phyloP scores from a whole-genome alignment of 2,888 invertebrate genomes.

The Uropetala carovei region DNA sequence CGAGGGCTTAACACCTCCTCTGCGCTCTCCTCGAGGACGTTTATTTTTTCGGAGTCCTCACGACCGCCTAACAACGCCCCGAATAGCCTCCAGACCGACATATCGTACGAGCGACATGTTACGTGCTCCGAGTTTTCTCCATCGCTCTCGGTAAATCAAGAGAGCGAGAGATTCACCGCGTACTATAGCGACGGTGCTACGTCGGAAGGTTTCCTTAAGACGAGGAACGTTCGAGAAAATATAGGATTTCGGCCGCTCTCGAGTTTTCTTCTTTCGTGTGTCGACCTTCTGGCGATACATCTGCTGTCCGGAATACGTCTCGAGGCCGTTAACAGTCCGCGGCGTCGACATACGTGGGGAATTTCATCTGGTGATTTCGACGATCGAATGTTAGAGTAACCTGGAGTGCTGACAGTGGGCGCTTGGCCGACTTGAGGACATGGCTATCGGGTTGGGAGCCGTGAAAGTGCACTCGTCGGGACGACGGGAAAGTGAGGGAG shows the following conservation, averaged over 20 bases:
- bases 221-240: background rate
- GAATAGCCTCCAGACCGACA: background rate
- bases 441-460: constrained; percentile 50
- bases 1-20: background rate
- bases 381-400: background rate
- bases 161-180: background rate
- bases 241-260: background rate
- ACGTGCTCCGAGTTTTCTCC: background rate
- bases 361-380: background rate
- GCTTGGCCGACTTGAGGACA: constrained; percentile 37
- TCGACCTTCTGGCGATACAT: background rate
- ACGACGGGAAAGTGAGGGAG: constrained; percentile 26
- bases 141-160: background rate
- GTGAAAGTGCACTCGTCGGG: constrained; percentile 46
- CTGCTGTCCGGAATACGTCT: background rate
- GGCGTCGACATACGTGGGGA: background rate
- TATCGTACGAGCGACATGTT: background rate
- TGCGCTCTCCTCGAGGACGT: background rate
- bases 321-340: background rate
- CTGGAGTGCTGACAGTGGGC: constrained; percentile 2
- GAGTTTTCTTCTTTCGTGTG: background rate
- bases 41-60: background rate
- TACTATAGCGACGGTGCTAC: background rate
- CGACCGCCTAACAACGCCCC: background rate
- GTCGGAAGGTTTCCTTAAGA: background rate